These are phyloP conservation scores for Phyllostomus discolor DNA, from an alignment of 2,113 vertebrate species.

Conservation along the genomic window DNA sequence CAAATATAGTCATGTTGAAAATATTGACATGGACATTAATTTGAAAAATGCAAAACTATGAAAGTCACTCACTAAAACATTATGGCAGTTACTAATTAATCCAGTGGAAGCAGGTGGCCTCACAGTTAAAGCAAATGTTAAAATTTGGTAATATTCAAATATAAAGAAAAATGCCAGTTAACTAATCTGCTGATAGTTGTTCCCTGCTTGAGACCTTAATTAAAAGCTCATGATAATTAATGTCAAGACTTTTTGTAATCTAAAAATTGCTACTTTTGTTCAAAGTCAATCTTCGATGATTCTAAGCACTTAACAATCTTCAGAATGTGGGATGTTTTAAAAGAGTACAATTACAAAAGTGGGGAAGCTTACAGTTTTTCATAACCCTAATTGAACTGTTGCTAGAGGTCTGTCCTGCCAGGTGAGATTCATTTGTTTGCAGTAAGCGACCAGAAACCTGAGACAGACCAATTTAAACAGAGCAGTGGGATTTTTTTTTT, in stretches of 20 bases:
- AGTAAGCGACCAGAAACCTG: background rate
- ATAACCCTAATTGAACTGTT: background rate
- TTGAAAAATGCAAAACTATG: background rate
- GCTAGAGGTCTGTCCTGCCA: background rate
- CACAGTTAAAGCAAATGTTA: constrained; percentile 8
- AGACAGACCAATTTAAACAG: background rate
- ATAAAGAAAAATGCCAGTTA: constrained; percentile 19
- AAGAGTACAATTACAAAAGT: background rate
- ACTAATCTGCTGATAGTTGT: background rate
- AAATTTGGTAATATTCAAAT: background rate
- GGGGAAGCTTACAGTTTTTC: background rate
- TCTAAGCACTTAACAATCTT: background rate
- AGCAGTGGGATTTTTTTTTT: background rate
- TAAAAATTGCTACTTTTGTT: background rate
- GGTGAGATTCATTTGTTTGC: background rate
- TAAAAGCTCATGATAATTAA: background rate
- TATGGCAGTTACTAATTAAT: background rate
- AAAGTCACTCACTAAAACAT: background rate
- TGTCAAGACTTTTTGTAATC: background rate
- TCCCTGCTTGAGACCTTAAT: constrained; percentile 12
- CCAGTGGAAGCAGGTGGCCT: background rate
- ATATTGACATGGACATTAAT: background rate
- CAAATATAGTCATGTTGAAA: background rate
- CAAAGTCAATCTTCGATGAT: background rate
- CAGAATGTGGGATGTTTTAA: background rate